Percentiles rank a stretch among this genome's conserved stretches.
These are phyloP conservation scores for Chlorops oryzae DNA, from an alignment of 1,140 invertebrate genomes.

Conservation along the genomic window DNA sequence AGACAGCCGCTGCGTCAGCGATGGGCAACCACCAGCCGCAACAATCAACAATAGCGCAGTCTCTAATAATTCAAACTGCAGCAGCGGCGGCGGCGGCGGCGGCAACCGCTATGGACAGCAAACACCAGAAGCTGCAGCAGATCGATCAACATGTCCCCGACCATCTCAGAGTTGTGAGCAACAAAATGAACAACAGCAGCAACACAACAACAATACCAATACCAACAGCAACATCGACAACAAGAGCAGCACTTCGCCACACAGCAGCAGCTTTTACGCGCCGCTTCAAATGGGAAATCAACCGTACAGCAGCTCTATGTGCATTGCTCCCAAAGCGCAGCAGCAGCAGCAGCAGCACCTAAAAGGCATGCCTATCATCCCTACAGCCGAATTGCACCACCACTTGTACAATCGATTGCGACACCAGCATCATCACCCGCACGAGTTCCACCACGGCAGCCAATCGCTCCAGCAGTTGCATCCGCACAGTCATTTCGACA, in stretches of 20 bases:
- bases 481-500: constrained; percentile 2
- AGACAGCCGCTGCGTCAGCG: constrained; percentile 35
- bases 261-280: constrained; percentile 12
- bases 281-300: constrained; percentile 11
- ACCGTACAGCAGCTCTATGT: constrained; percentile 5
- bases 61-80: neutral
- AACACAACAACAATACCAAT: constrained; percentile 1
- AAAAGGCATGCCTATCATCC: too few species aligned
- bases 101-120: constrained; percentile 19
- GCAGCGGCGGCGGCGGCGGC: constrained; percentile 27
- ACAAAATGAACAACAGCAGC: neutral
- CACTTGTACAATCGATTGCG: too few species aligned
- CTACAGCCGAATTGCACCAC: too few species aligned
- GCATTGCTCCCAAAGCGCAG: constrained; percentile 10
- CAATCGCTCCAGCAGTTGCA: constrained; percentile 29
- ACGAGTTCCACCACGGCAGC: neutral
- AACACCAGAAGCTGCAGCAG: constrained; percentile 32
- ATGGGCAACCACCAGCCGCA: constrained; percentile 46
- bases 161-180: too few species aligned
- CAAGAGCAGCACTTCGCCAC: too few species aligned
- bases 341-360: too few species aligned
- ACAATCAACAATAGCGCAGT: constrained; percentile 29
- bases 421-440: neutral
- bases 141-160: neutral
- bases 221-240: constrained; percentile 12